Base-by-base conservation (phyloP, 2,113 vertebrate genomes). In the Leptobrachium ailaonicum region DNA sequence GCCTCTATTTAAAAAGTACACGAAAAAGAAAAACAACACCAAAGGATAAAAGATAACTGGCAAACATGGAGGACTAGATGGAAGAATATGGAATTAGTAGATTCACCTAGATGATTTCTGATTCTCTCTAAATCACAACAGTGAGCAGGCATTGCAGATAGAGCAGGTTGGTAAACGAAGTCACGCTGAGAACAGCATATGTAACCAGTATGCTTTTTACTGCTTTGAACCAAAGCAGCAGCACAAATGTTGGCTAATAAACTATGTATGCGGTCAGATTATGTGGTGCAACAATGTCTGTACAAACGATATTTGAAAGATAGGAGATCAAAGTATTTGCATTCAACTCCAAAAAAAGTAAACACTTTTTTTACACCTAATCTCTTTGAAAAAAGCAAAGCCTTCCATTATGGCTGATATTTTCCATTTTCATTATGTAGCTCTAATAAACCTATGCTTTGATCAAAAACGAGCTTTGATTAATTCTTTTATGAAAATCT, bases 351-450 rank as follows among this genome's bases (percentile, higher is more conserved):
- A 12, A 67, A 41, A 9, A 67, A 60, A 32, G 63, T 8, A 67
- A 80, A 50, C 71, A 8, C 47, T 50, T 50, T 50, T 53, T 66
- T 75, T 64, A 64, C 43, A 63, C 12, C 44, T 56, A 50, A 5
- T 50, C 47, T 66, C 71, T 77, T 70, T 78, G 67, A 78, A 77
- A 70, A 71, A 4, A 32, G 20, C 20, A 50, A 10, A 47, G 67
- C 53, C 62, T 71, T 78, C 62, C 71, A 56, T 42, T 66, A 62
- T 71, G 2, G 50, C 63, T 78, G 69, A 62, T 62, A 12, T 43
- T 78, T 71, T 71, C 54, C 67, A 73, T 66, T 80, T 80, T 79
- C 54, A 78, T 80, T 80, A 71, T 67, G n/a, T 12, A 20, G n/a
- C 14, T 79, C 40, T 66, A 63, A 66, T 43, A 53, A 12, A 58